Base-by-base conservation (phyloP, 2,113 vertebrate genomes). In the Amblyornis subalaris region DNA sequence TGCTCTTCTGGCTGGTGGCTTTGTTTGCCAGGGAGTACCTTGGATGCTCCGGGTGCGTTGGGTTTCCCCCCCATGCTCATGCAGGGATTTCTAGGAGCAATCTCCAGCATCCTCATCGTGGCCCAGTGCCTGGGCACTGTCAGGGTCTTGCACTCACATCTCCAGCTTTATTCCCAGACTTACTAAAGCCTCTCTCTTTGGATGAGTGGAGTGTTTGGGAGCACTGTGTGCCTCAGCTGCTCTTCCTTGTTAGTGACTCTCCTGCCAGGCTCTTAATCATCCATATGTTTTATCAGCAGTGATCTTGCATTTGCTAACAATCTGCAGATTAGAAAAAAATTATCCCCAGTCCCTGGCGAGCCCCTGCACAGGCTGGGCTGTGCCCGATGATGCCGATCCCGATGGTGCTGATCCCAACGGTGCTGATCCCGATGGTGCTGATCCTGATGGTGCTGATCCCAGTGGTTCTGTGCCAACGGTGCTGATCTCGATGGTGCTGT, bases 41-140 rank as follows among this genome's bases (percentile, higher is more conserved):
- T 6, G 48, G 47, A 3, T 9, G 1, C 53, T 58, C 42, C 36
- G 0, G 0, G 20, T 3, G 26, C 0, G 0, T 26, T 35, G 42
- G 42, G 36, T 55, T 85, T 15, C 2, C 5, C 48, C 22, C 4
- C 28, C 1, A 0, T 31, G 50, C 28, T 44, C 50, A 65, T 24
- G 33, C 62, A 24, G 36, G 38, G 53, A 38, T 62, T 23, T 38
- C 65, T 3, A n/a, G 67, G 62, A 55, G 67, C 31, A 4, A 15
- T 18, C 24, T 9, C 16, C 6, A 1, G 17, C 50, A 10, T 2
- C 65, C 33, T 16, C n/a, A 2, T 6, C 10, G 0, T 1, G 29
- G 22, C 24, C n/a, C 5, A 2, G 47, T 1, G 3, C 55, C 42
- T 3, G 61, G 58, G 10, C 83, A 64, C 0, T 3, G 58, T 47